Evolutionary conservation across 2,797 vertebrate genomes (phyloP).

Genomic region (Poeciliopsis infans): DNA sequence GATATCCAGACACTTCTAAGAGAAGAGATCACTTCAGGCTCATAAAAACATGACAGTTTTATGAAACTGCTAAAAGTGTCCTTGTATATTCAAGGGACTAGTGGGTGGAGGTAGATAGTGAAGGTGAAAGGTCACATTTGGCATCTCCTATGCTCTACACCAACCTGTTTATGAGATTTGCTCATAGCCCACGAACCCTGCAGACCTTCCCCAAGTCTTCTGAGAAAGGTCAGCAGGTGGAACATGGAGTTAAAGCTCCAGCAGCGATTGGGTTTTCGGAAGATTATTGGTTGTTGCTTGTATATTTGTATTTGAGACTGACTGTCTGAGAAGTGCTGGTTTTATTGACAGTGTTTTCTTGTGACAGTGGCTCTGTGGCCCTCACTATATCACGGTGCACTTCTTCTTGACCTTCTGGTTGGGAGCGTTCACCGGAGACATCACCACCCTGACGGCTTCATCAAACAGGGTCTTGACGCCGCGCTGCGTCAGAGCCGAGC

Average conservation of each 20-base stretch:
- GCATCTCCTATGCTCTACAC: not conserved
- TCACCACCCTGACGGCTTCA: conserved; percentile 93
- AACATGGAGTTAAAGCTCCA: not conserved
- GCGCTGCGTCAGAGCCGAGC: conserved; percentile 91
- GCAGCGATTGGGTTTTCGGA: not conserved
- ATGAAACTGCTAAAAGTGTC: not conserved
- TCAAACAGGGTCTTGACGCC: conserved; percentile 83
- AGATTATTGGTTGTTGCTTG: not conserved
- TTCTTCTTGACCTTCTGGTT: conserved; percentile 85
- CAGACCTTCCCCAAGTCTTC: not conserved
- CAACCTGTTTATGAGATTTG: not conserved
- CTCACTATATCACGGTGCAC: conserved; percentile 86
- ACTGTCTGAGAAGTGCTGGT: not conserved
- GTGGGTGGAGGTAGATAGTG: not conserved
- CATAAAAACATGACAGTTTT: not conserved
- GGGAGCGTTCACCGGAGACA: conserved; percentile 92
- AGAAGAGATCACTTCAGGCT: not conserved
- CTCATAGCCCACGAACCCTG: not conserved
- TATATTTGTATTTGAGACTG: not conserved
- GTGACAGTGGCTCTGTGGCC: conserved; percentile 1
- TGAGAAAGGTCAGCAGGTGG: not conserved
- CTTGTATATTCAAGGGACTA: not conserved
- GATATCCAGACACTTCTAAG: not conserved
- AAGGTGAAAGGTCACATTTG: not conserved
- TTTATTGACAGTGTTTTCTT: not conserved